Conservation (phyloP, 2,797 vertebrate species). For the Gymnothorax javanicus region DNA sequence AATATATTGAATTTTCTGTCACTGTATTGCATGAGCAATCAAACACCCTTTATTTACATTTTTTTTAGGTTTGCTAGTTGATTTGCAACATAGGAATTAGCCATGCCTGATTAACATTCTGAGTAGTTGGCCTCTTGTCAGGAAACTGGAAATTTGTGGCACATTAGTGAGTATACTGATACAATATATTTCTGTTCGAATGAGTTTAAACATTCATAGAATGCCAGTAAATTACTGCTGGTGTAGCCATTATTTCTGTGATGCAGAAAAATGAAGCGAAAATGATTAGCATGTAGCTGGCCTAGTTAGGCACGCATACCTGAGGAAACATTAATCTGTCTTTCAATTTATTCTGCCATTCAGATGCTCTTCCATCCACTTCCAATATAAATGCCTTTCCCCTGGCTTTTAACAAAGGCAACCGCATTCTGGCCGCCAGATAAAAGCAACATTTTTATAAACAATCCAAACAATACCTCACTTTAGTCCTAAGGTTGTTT, state of each 20-base stretch:
- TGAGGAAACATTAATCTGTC: conserved; percentile 10
- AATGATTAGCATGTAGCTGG: conserved; percentile 11
- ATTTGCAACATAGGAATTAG: background rate
- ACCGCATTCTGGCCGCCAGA: background rate
- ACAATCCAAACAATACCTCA: background rate
- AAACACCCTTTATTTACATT: background rate
- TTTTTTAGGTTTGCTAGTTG: background rate
- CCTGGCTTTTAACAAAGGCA: background rate
- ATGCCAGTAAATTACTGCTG: conserved; percentile 4
- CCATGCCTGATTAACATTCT: conserved; percentile 4
- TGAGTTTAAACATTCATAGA: conserved; percentile 16
- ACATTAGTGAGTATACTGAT: conserved; percentile 13
- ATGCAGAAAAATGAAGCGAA: background rate
- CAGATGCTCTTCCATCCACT: conserved; percentile 2
- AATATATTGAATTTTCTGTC: background rate
- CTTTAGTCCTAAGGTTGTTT: background rate
- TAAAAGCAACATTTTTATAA: background rate
- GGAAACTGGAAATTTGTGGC: background rate
- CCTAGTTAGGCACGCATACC: background rate
- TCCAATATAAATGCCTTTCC: background rate
- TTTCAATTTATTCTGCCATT: background rate
- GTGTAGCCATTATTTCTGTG: conserved; percentile 1
- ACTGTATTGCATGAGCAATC: background rate
- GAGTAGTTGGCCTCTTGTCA: conserved; percentile 2
- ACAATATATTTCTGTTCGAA: conserved; percentile 7